A percentile compares a stretch with the other conserved stretches of the same genome.
phyloP scores from a whole-genome alignment of 2,113 vertebrate genomes.

The Pterophyllum scalare region DNA sequence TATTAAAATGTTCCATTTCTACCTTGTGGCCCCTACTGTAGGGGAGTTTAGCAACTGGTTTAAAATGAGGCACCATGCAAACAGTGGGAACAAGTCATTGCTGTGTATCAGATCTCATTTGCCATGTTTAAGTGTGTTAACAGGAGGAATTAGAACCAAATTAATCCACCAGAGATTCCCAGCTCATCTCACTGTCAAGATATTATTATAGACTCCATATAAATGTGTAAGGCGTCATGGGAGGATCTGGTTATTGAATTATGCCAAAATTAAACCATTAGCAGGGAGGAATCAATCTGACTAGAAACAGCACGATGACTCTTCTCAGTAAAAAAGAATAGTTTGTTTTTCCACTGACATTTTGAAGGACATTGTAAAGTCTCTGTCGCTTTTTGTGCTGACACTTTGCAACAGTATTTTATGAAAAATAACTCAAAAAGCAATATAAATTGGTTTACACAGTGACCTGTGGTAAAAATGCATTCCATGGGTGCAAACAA shows the following conservation, averaged over 20 bases:
- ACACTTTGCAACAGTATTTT: constrained; percentile 1
- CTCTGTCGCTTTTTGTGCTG: background rate
- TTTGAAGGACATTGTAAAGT: constrained; percentile 43
- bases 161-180: constrained; percentile 68
- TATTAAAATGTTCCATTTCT: background rate
- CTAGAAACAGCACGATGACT: constrained; percentile 30
- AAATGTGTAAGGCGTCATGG: constrained; percentile 73
- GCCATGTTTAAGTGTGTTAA: constrained; percentile 72
- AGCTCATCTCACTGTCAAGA: constrained; percentile 71
- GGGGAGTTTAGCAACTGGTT: background rate
- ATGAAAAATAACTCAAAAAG: constrained; percentile 34
- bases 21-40: background rate
- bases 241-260: constrained; percentile 76
- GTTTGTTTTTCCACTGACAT: constrained; percentile 35
- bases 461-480: constrained; percentile 61
- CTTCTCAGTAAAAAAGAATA: background rate
- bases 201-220: constrained; percentile 72
- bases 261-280: constrained; percentile 78
- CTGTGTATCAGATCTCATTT: constrained; percentile 62
- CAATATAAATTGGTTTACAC: constrained; percentile 44
- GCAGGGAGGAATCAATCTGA: constrained; percentile 69
- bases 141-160: constrained; percentile 75
- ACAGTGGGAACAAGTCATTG: constrained; percentile 10
- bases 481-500: constrained; percentile 40
- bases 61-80: constrained; percentile 8